phyloP scores from a whole-genome alignment of 2,888 invertebrate species.

The Ennomos fuscantarius region DNA sequence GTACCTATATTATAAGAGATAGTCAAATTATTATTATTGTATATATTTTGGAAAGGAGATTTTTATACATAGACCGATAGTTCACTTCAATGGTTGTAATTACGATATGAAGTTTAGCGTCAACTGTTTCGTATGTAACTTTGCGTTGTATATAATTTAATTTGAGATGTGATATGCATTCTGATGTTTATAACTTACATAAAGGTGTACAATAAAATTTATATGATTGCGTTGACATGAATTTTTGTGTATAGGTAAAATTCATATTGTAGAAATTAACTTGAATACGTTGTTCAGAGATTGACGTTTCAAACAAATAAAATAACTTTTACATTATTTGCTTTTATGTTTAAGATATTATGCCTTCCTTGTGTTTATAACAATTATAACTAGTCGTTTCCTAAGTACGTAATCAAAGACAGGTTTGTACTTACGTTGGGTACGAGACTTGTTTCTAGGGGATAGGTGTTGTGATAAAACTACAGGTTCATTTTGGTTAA shows the following conservation, averaged over 20 bases:
- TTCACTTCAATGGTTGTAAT: constrained; percentile 68
- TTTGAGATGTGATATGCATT: constrained; percentile 79
- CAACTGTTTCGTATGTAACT: constrained; percentile 57
- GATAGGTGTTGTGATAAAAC: constrained; percentile 49
- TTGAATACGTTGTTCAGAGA: constrained; percentile 79
- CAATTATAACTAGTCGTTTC: neutral
- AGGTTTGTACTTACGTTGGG: no score
- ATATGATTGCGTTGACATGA: constrained; percentile 79
- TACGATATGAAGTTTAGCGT: constrained; percentile 61
- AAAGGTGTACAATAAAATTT: constrained; percentile 78
- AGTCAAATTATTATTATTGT: constrained; percentile 68
- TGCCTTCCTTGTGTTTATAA: neutral
- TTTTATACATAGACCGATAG: constrained; percentile 76
- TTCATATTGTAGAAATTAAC: constrained; percentile 81
- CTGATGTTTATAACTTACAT: constrained; percentile 74
- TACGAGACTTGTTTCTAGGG: no score
- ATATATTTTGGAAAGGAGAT: constrained; percentile 79
- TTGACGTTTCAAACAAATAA: constrained; percentile 81
- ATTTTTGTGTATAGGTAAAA: constrained; percentile 74
- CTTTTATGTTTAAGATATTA: constrained; percentile 28
- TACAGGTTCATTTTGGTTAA: constrained; percentile 77
- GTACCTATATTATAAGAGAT: constrained; percentile 71
- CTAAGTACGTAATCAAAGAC: neutral
- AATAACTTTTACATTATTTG: constrained; percentile 77
- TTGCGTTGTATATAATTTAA: constrained; percentile 73